Conservation (phyloP, 2,797 vertebrate species). For the Tarsius wallacei region DNA sequence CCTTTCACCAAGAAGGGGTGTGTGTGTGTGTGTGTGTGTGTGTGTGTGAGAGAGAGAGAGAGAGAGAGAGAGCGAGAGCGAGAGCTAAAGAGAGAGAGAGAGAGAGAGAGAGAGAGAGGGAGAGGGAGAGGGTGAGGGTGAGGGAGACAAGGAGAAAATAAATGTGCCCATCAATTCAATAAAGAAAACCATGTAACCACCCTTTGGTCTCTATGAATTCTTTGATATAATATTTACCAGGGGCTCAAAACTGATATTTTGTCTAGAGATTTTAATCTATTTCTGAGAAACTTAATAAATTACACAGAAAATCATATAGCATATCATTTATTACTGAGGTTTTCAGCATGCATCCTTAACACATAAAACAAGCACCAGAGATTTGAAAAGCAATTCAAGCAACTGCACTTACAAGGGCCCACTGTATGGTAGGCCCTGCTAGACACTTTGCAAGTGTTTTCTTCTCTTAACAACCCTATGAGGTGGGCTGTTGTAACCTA, state of each 20-base stretch:
- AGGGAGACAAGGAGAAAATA: too few relatives aligned
- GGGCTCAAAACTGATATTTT: neutral
- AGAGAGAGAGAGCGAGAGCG: too few relatives aligned
- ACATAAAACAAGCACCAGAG: neutral
- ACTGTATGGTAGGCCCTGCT: neutral
- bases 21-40: too few relatives aligned
- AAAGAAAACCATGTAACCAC: neutral
- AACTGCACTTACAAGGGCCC: neutral
- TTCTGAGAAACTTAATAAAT: conserved; percentile 34
- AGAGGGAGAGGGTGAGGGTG: neutral
- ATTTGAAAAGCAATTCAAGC: neutral
- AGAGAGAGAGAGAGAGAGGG: rapidly evolving
- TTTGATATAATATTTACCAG: conserved; percentile 10
- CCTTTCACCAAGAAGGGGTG: neutral
- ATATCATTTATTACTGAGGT: neutral
- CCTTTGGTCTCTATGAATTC: neutral
- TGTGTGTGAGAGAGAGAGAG: neutral
- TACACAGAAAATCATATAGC: neutral
- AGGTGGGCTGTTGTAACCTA: neutral
- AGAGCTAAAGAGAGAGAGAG: neutral
- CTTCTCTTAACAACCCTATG: neutral
- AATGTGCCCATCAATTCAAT: neutral
- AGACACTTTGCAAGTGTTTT: neutral
- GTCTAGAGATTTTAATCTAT: conserved; percentile 16
- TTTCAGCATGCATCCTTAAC: neutral